A percentile compares a stretch with the other conserved stretches of the same genome.
Evolutionary conservation across 2,888 invertebrate species (phyloP).

Genomic region (Hirtodrosophila duncani): DNA sequence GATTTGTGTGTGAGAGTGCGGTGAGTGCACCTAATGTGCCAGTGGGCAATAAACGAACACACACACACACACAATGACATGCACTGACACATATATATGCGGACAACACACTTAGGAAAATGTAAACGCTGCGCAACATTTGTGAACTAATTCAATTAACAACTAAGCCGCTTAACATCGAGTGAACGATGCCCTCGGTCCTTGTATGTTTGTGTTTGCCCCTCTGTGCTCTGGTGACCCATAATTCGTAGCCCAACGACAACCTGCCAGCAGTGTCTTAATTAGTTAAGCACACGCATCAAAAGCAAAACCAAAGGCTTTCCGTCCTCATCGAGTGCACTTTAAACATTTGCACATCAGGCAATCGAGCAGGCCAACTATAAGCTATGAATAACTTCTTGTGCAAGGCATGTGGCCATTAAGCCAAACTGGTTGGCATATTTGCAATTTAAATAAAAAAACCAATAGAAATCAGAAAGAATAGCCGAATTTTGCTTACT

Average conservation of each 20-base stretch:
- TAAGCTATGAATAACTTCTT: no score
- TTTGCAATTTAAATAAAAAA: no score
- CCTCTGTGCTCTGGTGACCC: slow-evolving; percentile 40
- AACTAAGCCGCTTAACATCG: slow-evolving; percentile 66
- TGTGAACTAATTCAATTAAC: slow-evolving; percentile 71
- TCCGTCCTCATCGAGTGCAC: slow-evolving; percentile 15
- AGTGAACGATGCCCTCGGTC: slow-evolving; percentile 23
- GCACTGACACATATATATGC: slow-evolving; percentile 17
- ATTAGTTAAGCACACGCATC: slow-evolving; percentile 43
- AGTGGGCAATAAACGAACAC: slow-evolving; percentile 38
- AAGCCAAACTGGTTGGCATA: no score
- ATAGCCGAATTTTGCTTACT: no score
- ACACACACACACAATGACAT: slow-evolving; percentile 15
- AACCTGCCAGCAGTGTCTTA: slow-evolving; percentile 33
- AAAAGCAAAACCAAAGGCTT: slow-evolving; percentile 4
- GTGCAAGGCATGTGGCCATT: no score
- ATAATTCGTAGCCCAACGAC: slow-evolving; percentile 36
- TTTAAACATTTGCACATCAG: slow-evolving; percentile 29
- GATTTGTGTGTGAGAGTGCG: slow-evolving; percentile 8
- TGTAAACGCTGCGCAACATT: slow-evolving; percentile 48
- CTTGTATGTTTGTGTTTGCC: neutral
- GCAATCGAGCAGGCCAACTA: slow-evolving; percentile 18
- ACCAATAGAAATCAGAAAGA: no score
- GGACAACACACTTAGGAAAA: no score
- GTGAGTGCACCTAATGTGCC: slow-evolving; percentile 47